These are phyloP conservation scores for Cyprinodon diabolis DNA, from an alignment of 2,797 vertebrate species.

Conservation along the genomic window DNA sequence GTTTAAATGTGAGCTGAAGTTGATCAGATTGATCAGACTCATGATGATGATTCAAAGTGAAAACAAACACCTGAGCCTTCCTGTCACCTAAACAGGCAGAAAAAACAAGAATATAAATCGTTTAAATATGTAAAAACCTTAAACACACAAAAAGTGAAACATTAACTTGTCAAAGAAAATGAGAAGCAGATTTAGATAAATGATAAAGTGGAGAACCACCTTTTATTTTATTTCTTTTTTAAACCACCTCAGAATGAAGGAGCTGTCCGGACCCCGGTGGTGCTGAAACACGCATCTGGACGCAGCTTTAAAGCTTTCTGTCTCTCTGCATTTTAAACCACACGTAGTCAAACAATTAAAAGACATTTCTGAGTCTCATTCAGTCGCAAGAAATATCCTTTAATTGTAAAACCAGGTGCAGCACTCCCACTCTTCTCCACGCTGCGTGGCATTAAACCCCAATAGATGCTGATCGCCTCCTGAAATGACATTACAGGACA, in stretches of 20 bases:
- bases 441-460: background rate
- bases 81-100: background rate
- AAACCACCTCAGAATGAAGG: constrained; percentile 9
- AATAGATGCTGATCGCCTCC: constrained; percentile 13
- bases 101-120: background rate
- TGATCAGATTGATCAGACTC: background rate
- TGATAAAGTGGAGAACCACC: background rate
- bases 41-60: background rate
- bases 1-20: no score
- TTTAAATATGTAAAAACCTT: no score
- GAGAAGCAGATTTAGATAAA: background rate
- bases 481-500: constrained; percentile 41
- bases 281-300: constrained; percentile 54
- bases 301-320: no score
- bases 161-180: background rate
- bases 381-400: constrained; percentile 85
- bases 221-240: background rate
- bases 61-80: background rate
- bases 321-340: constrained; percentile 43
- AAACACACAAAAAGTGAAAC: no score
- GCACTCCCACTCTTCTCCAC: constrained; percentile 19
- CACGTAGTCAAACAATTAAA: constrained; percentile 84
- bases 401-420: constrained; percentile 85
- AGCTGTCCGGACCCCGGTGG: constrained; percentile 49
- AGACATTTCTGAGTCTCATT: constrained; percentile 77